Conservation (phyloP, 2,797 vertebrate species). For the Syngnathus acus region DNA sequence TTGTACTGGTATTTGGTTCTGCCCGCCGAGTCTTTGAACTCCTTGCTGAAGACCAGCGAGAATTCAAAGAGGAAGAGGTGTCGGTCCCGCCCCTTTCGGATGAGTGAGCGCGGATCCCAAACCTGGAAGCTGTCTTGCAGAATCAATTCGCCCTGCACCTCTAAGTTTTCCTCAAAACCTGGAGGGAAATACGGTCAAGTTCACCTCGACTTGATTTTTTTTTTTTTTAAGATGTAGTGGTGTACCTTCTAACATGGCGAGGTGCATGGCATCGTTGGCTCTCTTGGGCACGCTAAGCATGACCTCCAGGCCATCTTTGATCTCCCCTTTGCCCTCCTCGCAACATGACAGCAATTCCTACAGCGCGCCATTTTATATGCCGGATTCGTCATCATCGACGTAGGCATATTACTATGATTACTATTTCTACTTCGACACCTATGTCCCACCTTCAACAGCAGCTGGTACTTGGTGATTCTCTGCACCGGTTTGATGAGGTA, state of each 20-base stretch:
- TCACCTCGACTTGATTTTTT: not conserved
- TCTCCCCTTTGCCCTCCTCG: conserved; percentile 96
- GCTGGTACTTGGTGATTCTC: conserved; percentile 98
- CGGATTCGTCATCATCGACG: not conserved
- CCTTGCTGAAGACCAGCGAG: conserved; percentile 95
- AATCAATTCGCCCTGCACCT: conserved; percentile 93
- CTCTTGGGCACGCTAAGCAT: conserved; percentile 96
- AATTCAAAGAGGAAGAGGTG: conserved; percentile 98
- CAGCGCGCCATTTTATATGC: not conserved
- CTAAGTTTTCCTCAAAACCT: conserved; percentile 97
- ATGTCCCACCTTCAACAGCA: conserved; percentile 85
- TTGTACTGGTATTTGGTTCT: conserved; percentile 98
- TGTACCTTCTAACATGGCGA: conserved; percentile 95
- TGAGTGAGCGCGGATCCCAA: conserved; percentile 96
- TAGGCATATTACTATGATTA: not conserved
- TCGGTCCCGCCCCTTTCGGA: conserved; percentile 91
- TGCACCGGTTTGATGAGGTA: conserved; percentile 99
- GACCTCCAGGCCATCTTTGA: conserved; percentile 96
- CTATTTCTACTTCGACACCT: not conserved
- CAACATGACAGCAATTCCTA: conserved; percentile 95
- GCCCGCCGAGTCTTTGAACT: conserved; percentile 95
- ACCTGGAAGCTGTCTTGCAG: conserved; percentile 98
- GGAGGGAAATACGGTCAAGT: not conserved
- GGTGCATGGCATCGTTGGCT: conserved; percentile 96
- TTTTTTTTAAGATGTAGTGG: not conserved